Conservation (phyloP, 1,140 invertebrate genomes). For the Trichomalopsis sarcophagae region DNA sequence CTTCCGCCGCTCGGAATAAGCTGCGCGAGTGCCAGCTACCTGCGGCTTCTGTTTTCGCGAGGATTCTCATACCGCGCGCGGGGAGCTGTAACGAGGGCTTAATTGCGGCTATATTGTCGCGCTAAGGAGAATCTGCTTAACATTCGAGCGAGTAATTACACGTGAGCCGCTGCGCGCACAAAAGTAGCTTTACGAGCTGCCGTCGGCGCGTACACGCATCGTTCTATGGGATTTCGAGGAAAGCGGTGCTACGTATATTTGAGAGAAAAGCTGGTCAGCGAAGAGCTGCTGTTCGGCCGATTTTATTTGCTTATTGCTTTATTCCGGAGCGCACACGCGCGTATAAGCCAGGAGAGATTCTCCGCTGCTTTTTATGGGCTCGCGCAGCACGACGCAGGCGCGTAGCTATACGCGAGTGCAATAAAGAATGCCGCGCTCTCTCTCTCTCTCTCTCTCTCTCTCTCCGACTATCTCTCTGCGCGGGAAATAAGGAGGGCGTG, state of each 20-base stretch:
- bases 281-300: conserved; percentile 56
- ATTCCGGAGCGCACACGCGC: conserved; percentile 54
- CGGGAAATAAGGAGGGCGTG: conserved; percentile 45
- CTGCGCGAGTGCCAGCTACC: neutral
- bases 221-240: no score
- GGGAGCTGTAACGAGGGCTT: conserved; percentile 23
- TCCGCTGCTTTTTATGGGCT: neutral
- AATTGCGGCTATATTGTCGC: conserved; percentile 29
- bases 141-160: conserved; percentile 20
- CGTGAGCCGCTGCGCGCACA: neutral
- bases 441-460: neutral
- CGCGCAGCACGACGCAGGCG: neutral
- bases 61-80: neutral
- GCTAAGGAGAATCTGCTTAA: conserved; percentile 30
- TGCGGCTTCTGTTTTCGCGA: neutral
- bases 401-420: conserved; percentile 34
- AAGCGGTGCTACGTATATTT: no score
- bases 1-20: conserved; percentile 11
- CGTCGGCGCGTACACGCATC: no score
- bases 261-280: neutral
- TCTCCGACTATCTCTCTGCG: neutral
- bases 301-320: conserved; percentile 70
- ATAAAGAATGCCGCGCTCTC: conserved; percentile 24
- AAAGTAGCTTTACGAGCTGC: neutral
- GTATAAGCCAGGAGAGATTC: neutral